Conservation (phyloP, 2,797 vertebrate species). For the Chaenodraco wilsoni region DNA sequence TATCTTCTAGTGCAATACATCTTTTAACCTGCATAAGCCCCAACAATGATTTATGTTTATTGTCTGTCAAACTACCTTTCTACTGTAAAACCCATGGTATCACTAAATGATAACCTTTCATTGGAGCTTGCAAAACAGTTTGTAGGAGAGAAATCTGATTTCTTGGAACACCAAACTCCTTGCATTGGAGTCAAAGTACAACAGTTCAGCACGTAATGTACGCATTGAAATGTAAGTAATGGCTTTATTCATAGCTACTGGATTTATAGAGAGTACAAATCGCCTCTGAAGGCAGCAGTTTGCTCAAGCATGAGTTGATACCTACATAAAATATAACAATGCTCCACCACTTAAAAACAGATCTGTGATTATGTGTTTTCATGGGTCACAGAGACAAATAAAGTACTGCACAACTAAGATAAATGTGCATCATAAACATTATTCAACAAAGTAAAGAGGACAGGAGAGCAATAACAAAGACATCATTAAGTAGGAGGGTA, state of each 20-base stretch:
- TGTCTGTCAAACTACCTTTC: background rate
- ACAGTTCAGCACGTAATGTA: slow-evolving; percentile 25
- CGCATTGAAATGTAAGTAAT: slow-evolving; percentile 50
- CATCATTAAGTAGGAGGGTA: background rate
- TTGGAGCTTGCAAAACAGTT: slow-evolving; percentile 1
- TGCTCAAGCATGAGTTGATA: slow-evolving; percentile 21
- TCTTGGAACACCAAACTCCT: too few relatives aligned
- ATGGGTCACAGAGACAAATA: slow-evolving; percentile 25
- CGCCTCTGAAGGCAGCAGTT: slow-evolving; percentile 19
- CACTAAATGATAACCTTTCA: slow-evolving; percentile 15
- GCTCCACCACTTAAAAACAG: slow-evolving; percentile 9
- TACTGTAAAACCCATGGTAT: background rate
- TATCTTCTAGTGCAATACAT: background rate
- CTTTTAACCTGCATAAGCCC: background rate
- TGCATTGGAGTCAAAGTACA: too few relatives aligned
- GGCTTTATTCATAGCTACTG: slow-evolving; percentile 11
- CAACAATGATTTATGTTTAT: background rate
- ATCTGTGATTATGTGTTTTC: slow-evolving; percentile 34
- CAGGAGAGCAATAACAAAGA: slow-evolving; percentile 13
- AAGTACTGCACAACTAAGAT: slow-evolving; percentile 27
- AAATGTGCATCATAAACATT: slow-evolving; percentile 16
- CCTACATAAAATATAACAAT: slow-evolving; percentile 14
- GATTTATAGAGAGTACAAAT: slow-evolving; percentile 28
- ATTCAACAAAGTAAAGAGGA: slow-evolving; percentile 15
- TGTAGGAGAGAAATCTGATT: too few relatives aligned